Conservation (phyloP, 1,140 invertebrate species). For the Archegozetes longisetosus region DNA sequence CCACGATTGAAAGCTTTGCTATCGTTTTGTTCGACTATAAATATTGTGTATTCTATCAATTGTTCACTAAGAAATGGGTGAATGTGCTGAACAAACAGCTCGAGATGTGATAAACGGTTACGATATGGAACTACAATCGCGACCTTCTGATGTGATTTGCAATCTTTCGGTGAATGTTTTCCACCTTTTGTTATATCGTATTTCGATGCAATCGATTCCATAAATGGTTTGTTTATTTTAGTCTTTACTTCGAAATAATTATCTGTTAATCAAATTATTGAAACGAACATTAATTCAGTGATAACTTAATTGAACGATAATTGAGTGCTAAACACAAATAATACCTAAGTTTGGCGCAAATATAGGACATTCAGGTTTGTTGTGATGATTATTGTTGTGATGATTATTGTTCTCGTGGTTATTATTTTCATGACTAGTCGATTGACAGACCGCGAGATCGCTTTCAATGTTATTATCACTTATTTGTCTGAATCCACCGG, state of each 20-base stretch:
- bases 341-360: not conserved
- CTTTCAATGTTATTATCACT: not conserved
- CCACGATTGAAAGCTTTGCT: slow-evolving; percentile 24
- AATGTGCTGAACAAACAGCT: slow-evolving; percentile 65
- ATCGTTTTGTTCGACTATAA: slow-evolving; percentile 63
- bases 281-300: too few species aligned
- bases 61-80: slow-evolving; percentile 76
- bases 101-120: slow-evolving; percentile 59
- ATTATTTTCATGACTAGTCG: not conserved
- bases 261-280: not conserved
- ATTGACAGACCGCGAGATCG: not conserved
- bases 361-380: not conserved
- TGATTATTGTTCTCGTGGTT: not conserved
- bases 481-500: not conserved
- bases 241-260: not conserved
- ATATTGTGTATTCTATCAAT: slow-evolving; percentile 74
- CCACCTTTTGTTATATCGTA: slow-evolving; percentile 40
- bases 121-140: slow-evolving; percentile 78
- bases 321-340: not conserved
- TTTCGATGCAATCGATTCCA: not conserved
- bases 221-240: not conserved
- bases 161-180: slow-evolving; percentile 49
- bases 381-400: too few species aligned
- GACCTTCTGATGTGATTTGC: slow-evolving; percentile 53
- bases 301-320: not conserved